Percentiles rank a stretch among this genome's conserved stretches.
Conservation (phyloP, 2,888 invertebrate genomes). For the Limnephilus rhombicus region DNA sequence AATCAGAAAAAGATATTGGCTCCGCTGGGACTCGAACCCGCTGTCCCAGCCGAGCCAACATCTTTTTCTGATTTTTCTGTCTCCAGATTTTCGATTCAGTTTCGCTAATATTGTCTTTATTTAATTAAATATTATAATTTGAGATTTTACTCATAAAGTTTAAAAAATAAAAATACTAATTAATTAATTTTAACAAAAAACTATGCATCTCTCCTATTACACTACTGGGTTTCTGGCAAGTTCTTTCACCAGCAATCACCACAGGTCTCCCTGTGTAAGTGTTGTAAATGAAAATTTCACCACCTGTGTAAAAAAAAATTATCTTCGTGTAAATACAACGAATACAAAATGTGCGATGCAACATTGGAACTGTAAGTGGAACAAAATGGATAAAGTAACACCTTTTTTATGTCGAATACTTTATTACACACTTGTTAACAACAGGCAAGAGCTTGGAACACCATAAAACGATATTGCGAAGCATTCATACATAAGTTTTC, state of each 20-base stretch:
- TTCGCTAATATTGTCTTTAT: too few species aligned
- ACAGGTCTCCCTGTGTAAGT: not conserved
- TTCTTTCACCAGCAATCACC: not conserved
- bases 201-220: not conserved
- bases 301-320: not conserved
- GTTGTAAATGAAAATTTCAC: not conserved
- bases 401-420: not conserved
- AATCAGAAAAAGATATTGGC: too few species aligned
- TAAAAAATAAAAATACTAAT: too few species aligned
- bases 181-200: too few species aligned
- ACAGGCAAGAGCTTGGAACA: not conserved
- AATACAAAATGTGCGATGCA: not conserved
- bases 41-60: too few species aligned
- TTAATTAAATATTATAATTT: too few species aligned
- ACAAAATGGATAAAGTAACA: not conserved
- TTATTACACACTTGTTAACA: not conserved
- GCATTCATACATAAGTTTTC: not conserved
- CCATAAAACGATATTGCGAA: not conserved
- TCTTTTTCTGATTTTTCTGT: too few species aligned
- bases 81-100: too few species aligned
- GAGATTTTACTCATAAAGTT: too few species aligned
- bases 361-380: not conserved
- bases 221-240: not conserved
- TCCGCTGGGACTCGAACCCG: too few species aligned
- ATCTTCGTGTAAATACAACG: not conserved